Evolutionary conservation across 2,113 vertebrate species (phyloP), one percentile per base, ranked within the genome.

Genomic region (Paramormyrops kingsleyae): DNA sequence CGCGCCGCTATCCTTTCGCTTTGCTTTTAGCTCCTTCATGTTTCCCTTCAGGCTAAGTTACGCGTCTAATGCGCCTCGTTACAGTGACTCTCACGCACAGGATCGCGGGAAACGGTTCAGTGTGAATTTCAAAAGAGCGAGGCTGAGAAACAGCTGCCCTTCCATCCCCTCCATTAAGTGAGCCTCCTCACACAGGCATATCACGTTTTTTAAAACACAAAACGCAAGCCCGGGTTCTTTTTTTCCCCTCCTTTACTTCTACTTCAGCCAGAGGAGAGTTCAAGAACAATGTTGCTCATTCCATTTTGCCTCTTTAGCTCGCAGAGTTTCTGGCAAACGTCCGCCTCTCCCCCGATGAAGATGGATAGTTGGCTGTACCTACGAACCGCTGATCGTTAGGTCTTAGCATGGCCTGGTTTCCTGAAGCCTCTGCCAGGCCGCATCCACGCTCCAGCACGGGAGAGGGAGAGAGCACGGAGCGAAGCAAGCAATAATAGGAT

Each of bases 401-500:
- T 47, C 47, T 77, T 84, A 84, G 80, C 52, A 44, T 47, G 83
- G n/a, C 89, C 35, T 2, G 42, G 12, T 62, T 84, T 8, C 66
- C 13, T 3, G 21, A 59, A 53, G 47, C 17, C 62, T 74, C 46
- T 84, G 59, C 66, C 27, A 88, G 52, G 83, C 39, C 52, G 42
- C 88, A 27, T 70, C 56, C 35, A 84, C 2, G 44, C 31, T 66
- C n/a, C 49, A 44, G 49, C 53, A 27, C n/a, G 31, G 50, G 27
- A 52, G 90, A 42, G 83, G 91, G 90, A 88, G 80, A 89, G 27
- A 83, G 27, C 52, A 90, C 21, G 88, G 52, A 90, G 89, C 90
- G 89, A 90, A 89, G 89, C 62, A 91, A 93, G 95, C 92, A 95
- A 94, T 94, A 86, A 94, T 92, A 93, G 93, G 94, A 83, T 88